Percentiles rank a stretch among this genome's conserved stretches.
phyloP scores from a whole-genome alignment of 2,113 vertebrate genomes.

The Nestor notabilis region DNA sequence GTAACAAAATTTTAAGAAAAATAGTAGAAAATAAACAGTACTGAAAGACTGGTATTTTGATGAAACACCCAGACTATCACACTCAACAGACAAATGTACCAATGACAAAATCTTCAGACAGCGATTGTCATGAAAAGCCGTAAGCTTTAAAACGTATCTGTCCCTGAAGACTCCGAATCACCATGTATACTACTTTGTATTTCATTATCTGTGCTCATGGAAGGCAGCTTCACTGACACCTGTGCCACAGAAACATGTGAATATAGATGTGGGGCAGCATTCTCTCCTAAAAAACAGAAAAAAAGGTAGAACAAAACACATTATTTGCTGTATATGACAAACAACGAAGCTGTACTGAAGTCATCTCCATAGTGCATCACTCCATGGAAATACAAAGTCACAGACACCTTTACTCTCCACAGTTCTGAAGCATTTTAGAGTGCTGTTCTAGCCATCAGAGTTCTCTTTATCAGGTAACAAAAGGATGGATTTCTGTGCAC shows the following conservation, averaged over 20 bases:
- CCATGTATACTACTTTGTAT: constrained; percentile 29
- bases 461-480: background rate
- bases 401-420: background rate
- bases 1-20: background rate
- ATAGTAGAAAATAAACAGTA: background rate
- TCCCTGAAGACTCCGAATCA: constrained; percentile 71
- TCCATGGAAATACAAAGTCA: background rate
- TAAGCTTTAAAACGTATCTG: constrained; percentile 74
- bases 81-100: background rate
- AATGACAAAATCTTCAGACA: background rate
- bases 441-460: background rate
- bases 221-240: constrained; percentile 71
- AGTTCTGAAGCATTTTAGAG: background rate
- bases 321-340: background rate
- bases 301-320: background rate
- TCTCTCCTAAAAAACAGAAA: constrained; percentile 53
- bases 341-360: background rate
- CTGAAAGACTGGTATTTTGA: background rate
- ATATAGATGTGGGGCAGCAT: background rate
- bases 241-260: background rate
- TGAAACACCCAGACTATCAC: background rate
- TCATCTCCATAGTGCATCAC: background rate
- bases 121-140: background rate
- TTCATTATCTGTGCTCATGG: constrained; percentile 5
- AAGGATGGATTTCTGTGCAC: background rate